These are phyloP conservation scores for Acromyrmex heyeri DNA, from an alignment of 1,140 invertebrate species.

Conservation along the genomic window DNA sequence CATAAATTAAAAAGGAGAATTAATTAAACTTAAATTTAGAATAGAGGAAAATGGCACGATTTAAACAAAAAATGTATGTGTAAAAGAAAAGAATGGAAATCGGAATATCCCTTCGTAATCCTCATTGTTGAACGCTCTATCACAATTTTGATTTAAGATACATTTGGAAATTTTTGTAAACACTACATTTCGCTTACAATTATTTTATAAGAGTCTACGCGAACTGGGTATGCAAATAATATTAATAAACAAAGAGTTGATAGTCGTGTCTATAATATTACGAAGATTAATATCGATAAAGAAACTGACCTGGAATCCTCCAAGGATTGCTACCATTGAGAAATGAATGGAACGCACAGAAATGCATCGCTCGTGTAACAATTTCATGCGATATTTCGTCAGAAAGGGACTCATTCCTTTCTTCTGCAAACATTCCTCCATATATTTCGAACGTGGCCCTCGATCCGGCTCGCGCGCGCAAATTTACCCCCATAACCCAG, in stretches of 20 bases:
- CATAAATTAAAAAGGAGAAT: too few relatives aligned
- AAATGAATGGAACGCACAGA: constrained; percentile 19
- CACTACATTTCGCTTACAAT: background rate
- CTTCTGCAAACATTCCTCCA: constrained; percentile 27
- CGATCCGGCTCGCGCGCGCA: background rate
- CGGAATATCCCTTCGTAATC: background rate
- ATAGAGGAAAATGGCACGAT: background rate
- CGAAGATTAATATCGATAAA: constrained; percentile 23
- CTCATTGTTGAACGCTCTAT: background rate
- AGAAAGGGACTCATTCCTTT: constrained; percentile 16
- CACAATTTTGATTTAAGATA: background rate
- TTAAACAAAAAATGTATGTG: background rate
- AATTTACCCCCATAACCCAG: constrained; percentile 5
- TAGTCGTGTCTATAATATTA: background rate
- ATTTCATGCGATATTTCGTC: constrained; percentile 50
- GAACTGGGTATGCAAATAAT: background rate
- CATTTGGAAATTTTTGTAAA: background rate
- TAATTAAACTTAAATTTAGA: too few relatives aligned
- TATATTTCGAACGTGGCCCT: constrained; percentile 9
- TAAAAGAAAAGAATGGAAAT: background rate
- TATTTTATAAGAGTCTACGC: background rate
- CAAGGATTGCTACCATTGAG: constrained; percentile 9
- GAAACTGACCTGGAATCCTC: background rate
- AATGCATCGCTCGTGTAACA: constrained; percentile 17
- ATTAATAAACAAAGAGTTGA: constrained; percentile 11